Percentiles rank a stretch among this genome's conserved stretches.
Conservation (phyloP, 1,140 invertebrate species). For the Diachasma alloeum region DNA sequence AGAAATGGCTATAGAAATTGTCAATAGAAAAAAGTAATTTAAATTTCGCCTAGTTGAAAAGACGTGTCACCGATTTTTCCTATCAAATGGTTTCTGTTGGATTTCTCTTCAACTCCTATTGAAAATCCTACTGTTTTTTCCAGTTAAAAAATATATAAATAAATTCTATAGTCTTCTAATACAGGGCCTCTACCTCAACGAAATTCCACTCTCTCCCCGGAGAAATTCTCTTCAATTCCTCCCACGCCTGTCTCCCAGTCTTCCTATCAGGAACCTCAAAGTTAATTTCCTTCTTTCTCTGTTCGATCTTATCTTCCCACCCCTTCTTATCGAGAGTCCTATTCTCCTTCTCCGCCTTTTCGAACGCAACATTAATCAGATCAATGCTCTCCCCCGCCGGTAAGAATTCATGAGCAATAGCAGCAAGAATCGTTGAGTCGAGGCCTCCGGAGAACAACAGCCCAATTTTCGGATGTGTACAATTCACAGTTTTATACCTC, state of each 20-base stretch:
- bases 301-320: not conserved
- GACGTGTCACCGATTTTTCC: no score
- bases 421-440: slow-evolving; percentile 90
- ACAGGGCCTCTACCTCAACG: slow-evolving; percentile 65
- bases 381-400: slow-evolving; percentile 80
- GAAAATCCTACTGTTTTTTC: no score
- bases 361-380: slow-evolving; percentile 97
- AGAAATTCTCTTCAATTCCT: slow-evolving; percentile 76
- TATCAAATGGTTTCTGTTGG: no score
- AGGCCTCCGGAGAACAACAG: slow-evolving; percentile 95
- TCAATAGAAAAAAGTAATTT: no score
- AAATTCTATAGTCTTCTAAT: not conserved
- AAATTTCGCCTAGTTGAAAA: no score
- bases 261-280: slow-evolving; percentile 83
- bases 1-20: no score
- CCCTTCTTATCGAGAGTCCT: slow-evolving; percentile 13
- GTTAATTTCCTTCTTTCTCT: slow-evolving; percentile 6
- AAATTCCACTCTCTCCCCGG: slow-evolving; percentile 79
- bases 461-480: slow-evolving; percentile 80
- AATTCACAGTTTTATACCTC: slow-evolving; percentile 44
- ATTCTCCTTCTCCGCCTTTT: slow-evolving; percentile 55
- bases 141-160: no score
- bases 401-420: slow-evolving; percentile 79
- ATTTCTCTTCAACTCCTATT: no score
- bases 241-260: slow-evolving; percentile 77